phyloP scores from a whole-genome alignment of 2,113 vertebrate genomes.

The Myiagra hebetior region DNA sequence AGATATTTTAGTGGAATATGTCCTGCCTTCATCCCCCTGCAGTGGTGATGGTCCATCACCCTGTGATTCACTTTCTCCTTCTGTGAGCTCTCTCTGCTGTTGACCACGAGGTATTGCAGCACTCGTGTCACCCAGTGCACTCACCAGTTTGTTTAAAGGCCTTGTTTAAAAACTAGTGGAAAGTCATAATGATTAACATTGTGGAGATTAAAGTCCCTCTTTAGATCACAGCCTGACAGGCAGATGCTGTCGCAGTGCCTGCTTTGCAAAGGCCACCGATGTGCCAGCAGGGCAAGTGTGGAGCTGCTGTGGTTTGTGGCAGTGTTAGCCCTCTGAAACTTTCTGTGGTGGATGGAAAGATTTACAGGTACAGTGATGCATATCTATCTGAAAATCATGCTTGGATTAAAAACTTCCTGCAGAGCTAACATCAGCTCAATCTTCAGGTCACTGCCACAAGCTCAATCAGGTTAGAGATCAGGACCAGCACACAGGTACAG shows the following conservation, averaged over 20 bases:
- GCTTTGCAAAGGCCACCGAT: background rate
- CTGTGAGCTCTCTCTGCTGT: constrained; percentile 53
- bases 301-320: background rate
- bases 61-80: background rate
- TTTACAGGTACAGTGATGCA: constrained; percentile 1
- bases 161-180: background rate
- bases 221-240: background rate
- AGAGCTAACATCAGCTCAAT: background rate
- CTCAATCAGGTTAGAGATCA: constrained; percentile 22
- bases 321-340: background rate
- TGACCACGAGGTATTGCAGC: background rate
- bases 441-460: constrained; percentile 32
- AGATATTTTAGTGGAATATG: background rate
- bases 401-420: constrained; percentile 32
- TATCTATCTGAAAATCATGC: constrained; percentile 20
- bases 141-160: background rate
- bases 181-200: background rate
- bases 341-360: background rate
- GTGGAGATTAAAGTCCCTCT: background rate
- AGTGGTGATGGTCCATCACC: background rate
- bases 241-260: background rate
- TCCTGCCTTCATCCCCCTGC: background rate
- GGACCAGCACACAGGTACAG: background rate
- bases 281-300: background rate
- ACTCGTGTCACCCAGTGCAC: background rate